Evolutionary conservation across 2,113 vertebrate species (phyloP).

Genomic region (Gambusia affinis): DNA sequence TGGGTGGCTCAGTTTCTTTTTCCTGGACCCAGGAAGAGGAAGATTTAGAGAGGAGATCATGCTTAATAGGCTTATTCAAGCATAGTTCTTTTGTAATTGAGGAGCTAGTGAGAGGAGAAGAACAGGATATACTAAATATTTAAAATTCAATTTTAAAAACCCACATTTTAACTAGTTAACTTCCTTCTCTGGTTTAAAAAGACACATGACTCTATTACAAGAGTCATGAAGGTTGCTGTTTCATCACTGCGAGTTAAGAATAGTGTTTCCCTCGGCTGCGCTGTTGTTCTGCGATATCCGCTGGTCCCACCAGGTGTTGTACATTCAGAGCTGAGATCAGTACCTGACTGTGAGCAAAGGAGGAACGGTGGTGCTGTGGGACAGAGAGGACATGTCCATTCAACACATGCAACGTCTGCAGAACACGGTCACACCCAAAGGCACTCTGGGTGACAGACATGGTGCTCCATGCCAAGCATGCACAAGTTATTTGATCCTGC

Average conservation of each 20-base stretch:
- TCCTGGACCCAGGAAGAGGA: constrained; percentile 15
- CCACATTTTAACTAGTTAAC: constrained; percentile 41
- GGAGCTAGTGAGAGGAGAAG: constrained; percentile 11
- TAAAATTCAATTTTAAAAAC: constrained; percentile 19
- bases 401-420: constrained; percentile 78
- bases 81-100: constrained; percentile 19
- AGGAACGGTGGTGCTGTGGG: constrained; percentile 81
- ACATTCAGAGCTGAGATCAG: constrained; percentile 76
- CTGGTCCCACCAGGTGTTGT: constrained; percentile 70
- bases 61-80: constrained; percentile 30
- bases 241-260: constrained; percentile 1
- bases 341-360: constrained; percentile 85
- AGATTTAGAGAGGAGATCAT: constrained; percentile 25
- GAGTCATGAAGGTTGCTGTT: not conserved
- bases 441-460: constrained; percentile 86
- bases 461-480: constrained; percentile 80
- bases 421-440: constrained; percentile 79
- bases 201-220: constrained; percentile 6
- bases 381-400: constrained; percentile 77
- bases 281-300: constrained; percentile 17
- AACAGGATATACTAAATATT: constrained; percentile 22
- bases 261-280: not conserved
- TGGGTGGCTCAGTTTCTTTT: constrained; percentile 15
- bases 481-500: constrained; percentile 80
- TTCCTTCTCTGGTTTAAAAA: constrained; percentile 2